Base-by-base conservation (phyloP, 1,140 invertebrate species). In the Eufriesea mexicana region DNA sequence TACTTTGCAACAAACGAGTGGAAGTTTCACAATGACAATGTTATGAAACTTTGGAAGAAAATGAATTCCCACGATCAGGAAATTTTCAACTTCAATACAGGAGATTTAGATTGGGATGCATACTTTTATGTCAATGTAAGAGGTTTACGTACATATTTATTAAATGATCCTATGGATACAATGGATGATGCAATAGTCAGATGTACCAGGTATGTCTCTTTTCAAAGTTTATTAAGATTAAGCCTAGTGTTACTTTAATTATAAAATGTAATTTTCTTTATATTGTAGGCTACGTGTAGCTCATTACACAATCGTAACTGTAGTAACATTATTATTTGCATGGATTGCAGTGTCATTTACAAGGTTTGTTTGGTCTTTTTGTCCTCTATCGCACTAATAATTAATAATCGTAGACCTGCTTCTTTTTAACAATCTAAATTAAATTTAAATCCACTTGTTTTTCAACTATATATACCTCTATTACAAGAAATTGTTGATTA, bases 1-100 rank as follows among this genome's bases (percentile, higher is more conserved):
- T 96, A 95, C 85, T 97, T 96, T 85, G 95, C 94, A 10, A 94
- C 94, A 2, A 92, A 95, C 68, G 91, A 96, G 83, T 96, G 96
- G 96, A 89, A 91, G 54, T 97, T 96, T 87, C 86, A 90, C 5
- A 95, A 95, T 86, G 91, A 95, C 9, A 95, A 96, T 81, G 92
- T 95, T 20, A 61, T 94, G 12, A 92, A 90, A 57, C 91, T 96
- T 9, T 95, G 93, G 91, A 68, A 94, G 5, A 92, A 91, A 62
- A 88, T 96, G 70, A 91, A 91, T 54, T 80, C 90, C 0, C 83
- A 91, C 10, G 96, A 96, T 87, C 92, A 91, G 86, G 85, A 91
- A 28, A 91, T 90, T 18, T 95, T 95, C 77, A 55, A 93, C 42
- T 95, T 95, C 61, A 90, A 95, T 54, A 61, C 95, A 0, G 35